Base-by-base conservation (phyloP, 2,888 invertebrate species). In the Pollenia griseotomentosa region DNA sequence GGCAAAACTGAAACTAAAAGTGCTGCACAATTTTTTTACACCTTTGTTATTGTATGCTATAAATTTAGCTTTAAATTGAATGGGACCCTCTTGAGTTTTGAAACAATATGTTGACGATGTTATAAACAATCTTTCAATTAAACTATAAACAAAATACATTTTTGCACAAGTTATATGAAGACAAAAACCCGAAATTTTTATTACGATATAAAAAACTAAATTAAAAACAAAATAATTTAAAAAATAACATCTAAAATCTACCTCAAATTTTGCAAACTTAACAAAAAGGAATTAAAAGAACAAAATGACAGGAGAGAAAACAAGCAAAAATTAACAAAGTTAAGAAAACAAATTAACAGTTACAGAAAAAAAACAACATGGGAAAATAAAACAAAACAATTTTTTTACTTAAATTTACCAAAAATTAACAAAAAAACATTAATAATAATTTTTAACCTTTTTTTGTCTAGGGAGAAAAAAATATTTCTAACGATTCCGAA, bases 211-310 rank as follows among this genome's bases (percentile, higher is more conserved):
- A 33, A 6, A 33, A 33, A 33, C 33, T 0, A 33, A 33, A 33
- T 33, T 33, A 33, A 33, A 33, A 33, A 33, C 33, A 33, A 51
- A 75, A 57, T 16, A 57, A 65, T 19, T 48, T 51, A 66, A 74
- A 57, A 53, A 57, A 70, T 71, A 83, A 81, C 80, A 87, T 87
- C 87, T 87, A 68, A 81, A 83, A 87, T 78, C 87, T 87, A 87
- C 87, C 87, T 87, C 87, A 86, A 83, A 84, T 87, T 87, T 84
- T 87, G 84, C 75, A 81, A 77, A 80, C 19, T 83, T 61, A 86
- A 57, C 63, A 57, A n/a, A 55, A 73, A 48, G n/a, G 65, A 66
- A 46, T n/a, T 40, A 63, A 85, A 6, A 19, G 63, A 80, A 70
- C 19, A 75, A 74, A 68, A 70, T 55, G 9, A 79, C 40, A 75